A percentile compares a stretch with the other conserved stretches of the same genome.
Conservation (phyloP, 1,140 invertebrate species). For the Cheumatopsyche charites region DNA sequence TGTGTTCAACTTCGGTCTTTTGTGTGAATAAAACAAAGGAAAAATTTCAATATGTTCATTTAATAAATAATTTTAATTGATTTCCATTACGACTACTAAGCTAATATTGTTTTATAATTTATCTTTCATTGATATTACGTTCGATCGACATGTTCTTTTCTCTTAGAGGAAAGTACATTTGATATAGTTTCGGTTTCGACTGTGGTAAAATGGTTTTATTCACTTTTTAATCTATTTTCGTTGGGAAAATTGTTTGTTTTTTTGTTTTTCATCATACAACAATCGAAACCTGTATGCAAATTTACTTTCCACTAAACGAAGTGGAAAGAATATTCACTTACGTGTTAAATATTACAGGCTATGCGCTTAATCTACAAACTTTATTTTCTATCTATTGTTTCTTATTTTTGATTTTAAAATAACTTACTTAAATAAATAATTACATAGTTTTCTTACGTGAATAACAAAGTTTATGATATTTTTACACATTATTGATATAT, state of each 20-base stretch:
- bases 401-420: constrained; percentile 23
- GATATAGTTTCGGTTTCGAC: constrained; percentile 33
- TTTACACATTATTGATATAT: constrained; percentile 33
- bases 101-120: constrained; percentile 49
- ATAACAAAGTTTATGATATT: constrained; percentile 36
- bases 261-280: not conserved
- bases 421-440: constrained; percentile 39
- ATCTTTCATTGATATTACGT: constrained; percentile 41
- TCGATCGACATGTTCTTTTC: constrained; percentile 44
- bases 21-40: constrained; percentile 25
- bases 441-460: constrained; percentile 32
- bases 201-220: constrained; percentile 23
- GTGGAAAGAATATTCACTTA: constrained; percentile 28
- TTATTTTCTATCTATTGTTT: constrained; percentile 31
- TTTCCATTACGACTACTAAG: constrained; percentile 46
- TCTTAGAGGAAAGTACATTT: constrained; percentile 46
- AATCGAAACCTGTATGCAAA: constrained; percentile 30
- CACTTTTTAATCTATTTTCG: constrained; percentile 12
- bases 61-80: constrained; percentile 49
- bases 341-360: constrained; percentile 7
- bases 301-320: constrained; percentile 32
- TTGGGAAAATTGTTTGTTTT: not conserved
- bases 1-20: too few relatives aligned
- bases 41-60: constrained; percentile 47
- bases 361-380: constrained; percentile 29